phyloP scores from a whole-genome alignment of 2,113 vertebrate genomes.

The Archocentrus centrarchus region DNA sequence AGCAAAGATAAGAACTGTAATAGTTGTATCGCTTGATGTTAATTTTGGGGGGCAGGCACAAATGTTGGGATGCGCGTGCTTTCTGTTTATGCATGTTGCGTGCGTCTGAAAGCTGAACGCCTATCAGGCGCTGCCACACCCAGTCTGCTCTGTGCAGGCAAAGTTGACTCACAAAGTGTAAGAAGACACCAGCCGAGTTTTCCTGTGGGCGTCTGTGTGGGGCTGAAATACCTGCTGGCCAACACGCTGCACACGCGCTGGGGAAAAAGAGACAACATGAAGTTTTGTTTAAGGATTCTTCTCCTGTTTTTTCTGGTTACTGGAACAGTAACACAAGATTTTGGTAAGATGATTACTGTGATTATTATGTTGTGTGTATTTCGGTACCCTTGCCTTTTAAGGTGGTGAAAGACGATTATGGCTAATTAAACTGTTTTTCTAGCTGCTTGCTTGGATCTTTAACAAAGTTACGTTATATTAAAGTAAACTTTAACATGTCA shows the following conservation, averaged over 20 bases:
- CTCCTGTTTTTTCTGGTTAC: constrained; percentile 49
- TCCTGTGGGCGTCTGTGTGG: background rate
- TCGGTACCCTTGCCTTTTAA: background rate
- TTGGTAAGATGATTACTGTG: background rate
- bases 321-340: constrained; percentile 40
- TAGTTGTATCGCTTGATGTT: background rate
- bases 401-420: background rate
- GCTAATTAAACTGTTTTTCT: background rate
- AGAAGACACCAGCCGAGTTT: background rate
- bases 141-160: background rate
- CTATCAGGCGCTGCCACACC: background rate
- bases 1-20: background rate
- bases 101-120: background rate
- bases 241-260: too few relatives aligned
- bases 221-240: background rate
- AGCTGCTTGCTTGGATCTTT: too few relatives aligned
- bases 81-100: background rate
- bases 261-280: constrained; percentile 45
- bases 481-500: too few relatives aligned
- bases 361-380: rapidly evolving
- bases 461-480: too few relatives aligned
- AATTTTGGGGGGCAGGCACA: background rate
- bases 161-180: background rate
- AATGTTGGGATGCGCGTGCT: background rate
- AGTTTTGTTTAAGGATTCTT: constrained; percentile 49